Conservation (phyloP, 2,113 vertebrate species). For the Chascanopsetta lugubris region DNA sequence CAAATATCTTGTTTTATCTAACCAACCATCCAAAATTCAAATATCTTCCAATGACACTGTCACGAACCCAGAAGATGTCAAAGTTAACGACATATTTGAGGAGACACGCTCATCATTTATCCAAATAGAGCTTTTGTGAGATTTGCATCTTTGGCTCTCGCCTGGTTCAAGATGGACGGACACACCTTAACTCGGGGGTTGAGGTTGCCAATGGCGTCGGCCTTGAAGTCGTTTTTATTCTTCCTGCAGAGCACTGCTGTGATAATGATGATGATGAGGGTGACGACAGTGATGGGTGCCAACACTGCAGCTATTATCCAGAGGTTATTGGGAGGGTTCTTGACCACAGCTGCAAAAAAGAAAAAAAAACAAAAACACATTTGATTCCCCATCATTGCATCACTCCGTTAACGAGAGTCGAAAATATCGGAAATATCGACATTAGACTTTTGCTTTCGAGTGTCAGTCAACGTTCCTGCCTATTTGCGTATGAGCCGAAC, state of each 20-base stretch:
- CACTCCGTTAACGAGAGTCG: no score
- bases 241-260: conserved; percentile 96
- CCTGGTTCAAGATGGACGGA: not conserved
- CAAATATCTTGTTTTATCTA: not conserved
- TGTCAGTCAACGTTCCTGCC: conserved; percentile 23
- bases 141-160: not conserved
- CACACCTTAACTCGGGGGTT: conserved; percentile 94
- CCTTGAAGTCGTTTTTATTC: conserved; percentile 98
- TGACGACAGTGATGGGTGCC: conserved; percentile 94
- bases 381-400: conserved; percentile 6
- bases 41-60: not conserved
- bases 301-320: conserved; percentile 98
- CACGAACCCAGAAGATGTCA: not conserved
- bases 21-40: no score
- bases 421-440: no score
- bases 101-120: not conserved
- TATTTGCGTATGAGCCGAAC: conserved; percentile 27
- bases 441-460: conserved; percentile 29
- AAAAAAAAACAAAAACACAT: conserved; percentile 14
- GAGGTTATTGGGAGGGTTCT: conserved; percentile 97
- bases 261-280: conserved; percentile 97
- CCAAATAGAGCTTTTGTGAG: not conserved
- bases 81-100: conserved; percentile 3
- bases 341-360: conserved; percentile 88
- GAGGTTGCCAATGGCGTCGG: conserved; percentile 92